A percentile compares a stretch with the other conserved stretches of the same genome.
These are phyloP conservation scores for Thalpophila matura DNA, from an alignment of 2,888 invertebrate species.

Conservation along the genomic window DNA sequence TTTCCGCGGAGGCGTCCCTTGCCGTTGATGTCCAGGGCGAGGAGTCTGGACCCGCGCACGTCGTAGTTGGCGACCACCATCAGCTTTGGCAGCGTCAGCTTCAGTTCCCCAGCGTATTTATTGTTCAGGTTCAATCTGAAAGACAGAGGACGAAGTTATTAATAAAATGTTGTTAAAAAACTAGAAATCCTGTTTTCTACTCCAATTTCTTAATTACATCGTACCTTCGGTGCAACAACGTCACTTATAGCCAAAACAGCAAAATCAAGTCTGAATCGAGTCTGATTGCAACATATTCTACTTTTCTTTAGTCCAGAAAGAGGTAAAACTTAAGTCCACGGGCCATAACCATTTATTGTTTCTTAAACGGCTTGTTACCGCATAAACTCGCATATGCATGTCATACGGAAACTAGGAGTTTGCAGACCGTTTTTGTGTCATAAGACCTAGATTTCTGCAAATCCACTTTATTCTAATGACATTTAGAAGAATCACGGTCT, in stretches of 20 bases:
- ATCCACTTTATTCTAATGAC: too few relatives aligned
- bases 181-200: too few relatives aligned
- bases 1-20: slow-evolving; percentile 92
- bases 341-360: slow-evolving; percentile 8
- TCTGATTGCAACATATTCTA: too few relatives aligned
- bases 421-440: background rate
- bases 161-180: background rate
- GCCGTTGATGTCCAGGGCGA: slow-evolving; percentile 94
- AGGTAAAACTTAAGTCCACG: too few relatives aligned
- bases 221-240: too few relatives aligned
- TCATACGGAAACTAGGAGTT: background rate
- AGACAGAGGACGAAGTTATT: slow-evolving; percentile 20
- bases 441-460: background rate
- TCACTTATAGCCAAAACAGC: too few relatives aligned
- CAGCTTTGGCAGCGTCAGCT: slow-evolving; percentile 92
- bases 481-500: too few relatives aligned
- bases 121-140: slow-evolving; percentile 91
- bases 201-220: too few relatives aligned
- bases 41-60: slow-evolving; percentile 92
- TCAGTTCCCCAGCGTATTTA: slow-evolving; percentile 91
- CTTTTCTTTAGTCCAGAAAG: too few relatives aligned
- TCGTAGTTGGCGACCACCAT: slow-evolving; percentile 92
- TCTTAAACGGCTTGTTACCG: background rate
- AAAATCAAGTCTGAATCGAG: too few relatives aligned
- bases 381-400: background rate